Base-by-base conservation (phyloP, 2,113 vertebrate genomes). In the Lepus timidus region DNA sequence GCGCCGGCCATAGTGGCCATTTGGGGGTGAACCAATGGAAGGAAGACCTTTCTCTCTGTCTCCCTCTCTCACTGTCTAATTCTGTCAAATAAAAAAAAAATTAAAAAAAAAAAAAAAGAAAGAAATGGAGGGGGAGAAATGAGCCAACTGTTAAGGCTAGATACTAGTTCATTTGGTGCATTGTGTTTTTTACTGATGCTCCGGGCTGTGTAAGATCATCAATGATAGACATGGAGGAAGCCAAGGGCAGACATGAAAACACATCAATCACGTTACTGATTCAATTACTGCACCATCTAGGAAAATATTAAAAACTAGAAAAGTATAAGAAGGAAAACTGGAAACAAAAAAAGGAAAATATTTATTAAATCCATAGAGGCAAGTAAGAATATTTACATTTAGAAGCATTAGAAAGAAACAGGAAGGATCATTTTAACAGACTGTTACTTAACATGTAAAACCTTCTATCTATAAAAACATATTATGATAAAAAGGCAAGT, bases 321-420 rank as follows among this genome's bases (percentile, higher is more conserved):
- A 88, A 84, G 49, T 9, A 6, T 61, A 39, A 80, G 10, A 71
- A 58, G 55, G 55, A 94, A 78, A 94, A 64, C 16, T 36, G 23
- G 20, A 64, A 55, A 88, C 52, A 39, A 84, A 10, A 76, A 58
- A 73, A 91, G 22, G 10, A 85, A 91, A 85, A 52, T 94, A 87
- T 49, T 9, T 67, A 31, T 33, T 76, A 88, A 88, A 83, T 79
- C 29, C 75, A 87, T 19, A 22, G 31, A 51, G 13, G 22, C 29
- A 33, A 85, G 4, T 12, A 92, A 8, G 12, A 64, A 39, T 80
- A 83, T 31, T 75, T 85, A 70, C 4, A 65, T 31, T 86, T 68
- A 88, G 17, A 87, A 74, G 20, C n/a, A 85, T 16, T 64, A 75
- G 19, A 81, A 75, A 11, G 20, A 85, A 92, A 22, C 20, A 61